A percentile compares a stretch with the other conserved stretches of the same genome.
Conservation (phyloP, 2,888 invertebrate species). For the Eudasyphora cyanicolor region DNA sequence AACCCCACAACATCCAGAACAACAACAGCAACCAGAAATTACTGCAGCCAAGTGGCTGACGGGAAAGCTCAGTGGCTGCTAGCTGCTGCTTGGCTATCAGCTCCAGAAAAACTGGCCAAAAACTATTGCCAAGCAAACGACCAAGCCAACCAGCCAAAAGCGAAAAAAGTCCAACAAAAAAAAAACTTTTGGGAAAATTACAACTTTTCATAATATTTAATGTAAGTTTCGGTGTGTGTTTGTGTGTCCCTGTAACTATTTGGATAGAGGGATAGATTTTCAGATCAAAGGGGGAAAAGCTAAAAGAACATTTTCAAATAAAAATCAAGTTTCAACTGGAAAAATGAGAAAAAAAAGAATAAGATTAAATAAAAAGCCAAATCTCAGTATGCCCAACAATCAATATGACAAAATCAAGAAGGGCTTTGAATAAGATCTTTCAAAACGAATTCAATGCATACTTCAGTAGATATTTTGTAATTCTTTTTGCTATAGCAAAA, state of each 20-base stretch:
- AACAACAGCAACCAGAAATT: no score
- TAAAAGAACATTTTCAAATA: neutral
- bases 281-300: neutral
- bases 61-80: no score
- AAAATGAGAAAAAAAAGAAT: neutral
- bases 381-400: neutral
- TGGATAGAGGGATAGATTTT: no score
- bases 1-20: no score
- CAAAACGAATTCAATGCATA: no score
- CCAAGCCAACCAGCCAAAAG: neutral
- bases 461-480: no score
- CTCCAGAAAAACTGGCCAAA: no score
- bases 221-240: neutral
- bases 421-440: no score
- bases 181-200: neutral
- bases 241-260: neutral
- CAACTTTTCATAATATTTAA: neutral
- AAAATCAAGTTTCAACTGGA: neutral
- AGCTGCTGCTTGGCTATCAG: no score
- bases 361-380: neutral
- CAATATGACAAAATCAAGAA: no score
- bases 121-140: neutral
- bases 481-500: no score
- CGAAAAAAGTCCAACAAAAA: neutral
- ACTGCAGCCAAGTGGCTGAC: no score